Conservation (phyloP, 2,797 vertebrate species). For the Typhlichthys subterraneus region DNA sequence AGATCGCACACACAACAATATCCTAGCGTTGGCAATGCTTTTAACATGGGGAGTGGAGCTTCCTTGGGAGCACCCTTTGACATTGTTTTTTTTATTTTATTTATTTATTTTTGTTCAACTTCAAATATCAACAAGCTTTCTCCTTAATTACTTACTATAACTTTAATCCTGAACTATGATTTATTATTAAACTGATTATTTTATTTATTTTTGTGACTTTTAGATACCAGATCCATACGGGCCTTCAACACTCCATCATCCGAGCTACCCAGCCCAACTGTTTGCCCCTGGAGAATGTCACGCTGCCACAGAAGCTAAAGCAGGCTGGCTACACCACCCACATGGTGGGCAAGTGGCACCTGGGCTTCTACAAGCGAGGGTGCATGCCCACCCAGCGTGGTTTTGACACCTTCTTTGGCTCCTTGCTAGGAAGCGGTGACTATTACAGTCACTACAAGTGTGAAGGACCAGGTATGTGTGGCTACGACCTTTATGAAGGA, state of each 20-base stretch:
- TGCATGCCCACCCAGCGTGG: constrained; percentile 95
- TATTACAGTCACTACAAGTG: constrained; percentile 98
- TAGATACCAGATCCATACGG: constrained; percentile 98
- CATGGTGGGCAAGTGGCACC: constrained; percentile 99
- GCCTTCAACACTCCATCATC: constrained; percentile 97
- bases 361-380: constrained; percentile 93
- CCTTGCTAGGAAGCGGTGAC: constrained; percentile 91
- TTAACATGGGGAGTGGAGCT: too few relatives aligned
- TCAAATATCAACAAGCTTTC: too few relatives aligned
- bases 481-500: constrained; percentile 93
- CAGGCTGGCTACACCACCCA: constrained; percentile 92
- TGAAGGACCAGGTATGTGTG: constrained; percentile 91
- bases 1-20: too few relatives aligned
- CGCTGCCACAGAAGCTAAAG: constrained; percentile 93
- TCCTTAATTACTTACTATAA: too few relatives aligned
- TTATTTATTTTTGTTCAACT: too few relatives aligned
- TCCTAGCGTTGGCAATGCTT: too few relatives aligned
- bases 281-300: constrained; percentile 90
- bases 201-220: constrained; percentile 21
- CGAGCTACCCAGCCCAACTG: constrained; percentile 94
- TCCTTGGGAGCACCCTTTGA: too few relatives aligned
- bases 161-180: too few relatives aligned
- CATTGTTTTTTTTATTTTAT: too few relatives aligned
- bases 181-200: background rate
- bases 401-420: constrained; percentile 96